Base-by-base conservation (phyloP, 92 coral and sea anemone genomes). In the Anthopleura xanthogrammica region DNA sequence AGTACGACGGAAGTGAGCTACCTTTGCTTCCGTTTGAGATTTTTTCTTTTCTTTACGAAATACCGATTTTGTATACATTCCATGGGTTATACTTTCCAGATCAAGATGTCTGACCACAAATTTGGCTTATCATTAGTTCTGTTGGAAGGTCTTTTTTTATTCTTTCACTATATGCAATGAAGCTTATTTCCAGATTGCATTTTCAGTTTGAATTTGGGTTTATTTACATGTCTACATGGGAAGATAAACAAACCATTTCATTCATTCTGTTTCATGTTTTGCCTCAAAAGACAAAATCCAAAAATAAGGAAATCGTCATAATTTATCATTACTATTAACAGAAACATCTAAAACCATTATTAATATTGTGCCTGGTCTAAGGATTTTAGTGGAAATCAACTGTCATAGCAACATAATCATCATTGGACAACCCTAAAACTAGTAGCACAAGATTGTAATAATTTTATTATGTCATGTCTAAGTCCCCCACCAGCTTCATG, bases 1-100 rank as follows among this genome's bases (percentile, higher is more conserved):
- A 81, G 66, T 24, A 9, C 77, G 75, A 52, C 84, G 84, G 84
- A 81, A 81, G 84, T 81, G 50, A 81, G 41, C n/a, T 16, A 50
- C 41, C 77, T 16, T 65, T 19, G 55, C 77, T 81, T 81, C 84
- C 84, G 84, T 81, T 81, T 81, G 71, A 41, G 84, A 57, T 42
- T 68, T 68, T 68, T 68, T 24, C 17, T 13, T 23, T 68, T 68
- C 74, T 24, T 68, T 68, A 36, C 74, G 16, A 68, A 68, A 68
- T 29, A 13, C 74, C 74, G 74, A 68, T 68, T 36, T 68, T 8
- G 16, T 36, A 36, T 36, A 0, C 16, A 29, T 68, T 7, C 41
- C 16, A 68, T 29, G 42, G 4, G 13, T 7, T 43, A 68, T 36
- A 29, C 29, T 68, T 36, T 68, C 41, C 16, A 24, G 42, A 46